These are phyloP conservation scores for Limosa lapponica DNA, from an alignment of 2,797 vertebrate species.

Conservation along the genomic window DNA sequence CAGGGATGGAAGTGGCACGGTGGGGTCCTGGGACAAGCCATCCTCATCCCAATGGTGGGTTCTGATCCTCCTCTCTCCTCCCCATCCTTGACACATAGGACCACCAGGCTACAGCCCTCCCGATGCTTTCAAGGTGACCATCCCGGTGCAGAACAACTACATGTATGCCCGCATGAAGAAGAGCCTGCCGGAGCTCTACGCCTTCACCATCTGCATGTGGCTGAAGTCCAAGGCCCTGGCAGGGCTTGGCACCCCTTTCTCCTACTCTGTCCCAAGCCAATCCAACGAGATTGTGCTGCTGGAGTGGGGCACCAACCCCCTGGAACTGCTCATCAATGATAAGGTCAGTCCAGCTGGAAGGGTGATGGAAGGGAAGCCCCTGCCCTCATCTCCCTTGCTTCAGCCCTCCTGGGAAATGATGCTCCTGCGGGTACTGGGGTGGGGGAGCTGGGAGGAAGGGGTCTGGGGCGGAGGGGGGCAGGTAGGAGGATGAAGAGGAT, in stretches of 20 bases:
- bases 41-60: accelerated
- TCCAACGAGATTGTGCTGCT: slow-evolving; percentile 93
- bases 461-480: background rate
- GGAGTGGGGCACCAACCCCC: slow-evolving; percentile 87
- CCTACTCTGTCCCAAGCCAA: slow-evolving; percentile 90
- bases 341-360: slow-evolving; percentile 79
- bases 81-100: background rate
- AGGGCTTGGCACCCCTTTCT: slow-evolving; percentile 91
- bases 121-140: slow-evolving; percentile 89
- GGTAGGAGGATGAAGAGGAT: background rate
- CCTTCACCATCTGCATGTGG: slow-evolving; percentile 93
- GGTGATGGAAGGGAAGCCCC: background rate
- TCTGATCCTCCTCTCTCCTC: background rate
- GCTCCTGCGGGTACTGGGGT: background rate
- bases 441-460: background rate
- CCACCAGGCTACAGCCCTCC: slow-evolving; percentile 72
- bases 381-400: background rate
- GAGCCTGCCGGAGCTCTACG: slow-evolving; percentile 85
- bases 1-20: accelerated
- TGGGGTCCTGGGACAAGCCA: background rate
- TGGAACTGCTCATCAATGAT: slow-evolving; percentile 94
- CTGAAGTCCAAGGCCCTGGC: slow-evolving; percentile 82
- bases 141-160: slow-evolving; percentile 91
- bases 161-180: slow-evolving; percentile 91
- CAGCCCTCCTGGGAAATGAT: background rate